Percentiles rank a stretch among this genome's conserved stretches.
phyloP scores from a whole-genome alignment of 2,797 vertebrate species.

The Columba guinea region DNA sequence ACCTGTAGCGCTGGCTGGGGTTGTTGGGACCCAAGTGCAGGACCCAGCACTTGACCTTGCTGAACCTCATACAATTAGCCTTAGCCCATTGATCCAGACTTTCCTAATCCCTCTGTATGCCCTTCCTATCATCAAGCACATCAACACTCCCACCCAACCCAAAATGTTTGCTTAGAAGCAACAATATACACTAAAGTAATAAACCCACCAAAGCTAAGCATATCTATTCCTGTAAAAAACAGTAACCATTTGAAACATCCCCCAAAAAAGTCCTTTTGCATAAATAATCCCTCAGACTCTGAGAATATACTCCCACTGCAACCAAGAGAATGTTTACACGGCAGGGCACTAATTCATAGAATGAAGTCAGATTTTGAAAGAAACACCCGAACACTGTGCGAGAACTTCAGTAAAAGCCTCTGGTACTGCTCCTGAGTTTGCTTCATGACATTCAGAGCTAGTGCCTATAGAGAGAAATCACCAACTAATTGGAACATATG shows the following conservation, averaged over 20 bases:
- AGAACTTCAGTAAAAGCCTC: background rate
- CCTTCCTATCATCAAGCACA: too few species aligned
- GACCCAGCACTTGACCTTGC: too few species aligned
- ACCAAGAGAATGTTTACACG: background rate
- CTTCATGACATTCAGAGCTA: background rate
- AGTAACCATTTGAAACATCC: background rate
- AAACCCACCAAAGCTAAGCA: accelerated
- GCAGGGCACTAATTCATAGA: background rate
- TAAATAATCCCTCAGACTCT: background rate
- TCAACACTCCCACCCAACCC: too few species aligned
- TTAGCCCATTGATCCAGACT: too few species aligned
- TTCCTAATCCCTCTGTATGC: too few species aligned
- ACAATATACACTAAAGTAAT: background rate
- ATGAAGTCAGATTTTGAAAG: background rate
- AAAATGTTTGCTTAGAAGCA: background rate
- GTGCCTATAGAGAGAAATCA: background rate
- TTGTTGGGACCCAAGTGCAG: too few species aligned
- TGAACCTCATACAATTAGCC: too few species aligned
- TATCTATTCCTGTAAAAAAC: background rate
- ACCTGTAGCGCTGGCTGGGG: too few species aligned
- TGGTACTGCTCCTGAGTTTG: background rate
- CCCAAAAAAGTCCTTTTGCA: background rate
- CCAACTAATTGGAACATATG: background rate
- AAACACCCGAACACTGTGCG: background rate
- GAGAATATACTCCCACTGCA: background rate